Conservation (phyloP, 2,113 vertebrate genomes). For the Aythya baeri region DNA sequence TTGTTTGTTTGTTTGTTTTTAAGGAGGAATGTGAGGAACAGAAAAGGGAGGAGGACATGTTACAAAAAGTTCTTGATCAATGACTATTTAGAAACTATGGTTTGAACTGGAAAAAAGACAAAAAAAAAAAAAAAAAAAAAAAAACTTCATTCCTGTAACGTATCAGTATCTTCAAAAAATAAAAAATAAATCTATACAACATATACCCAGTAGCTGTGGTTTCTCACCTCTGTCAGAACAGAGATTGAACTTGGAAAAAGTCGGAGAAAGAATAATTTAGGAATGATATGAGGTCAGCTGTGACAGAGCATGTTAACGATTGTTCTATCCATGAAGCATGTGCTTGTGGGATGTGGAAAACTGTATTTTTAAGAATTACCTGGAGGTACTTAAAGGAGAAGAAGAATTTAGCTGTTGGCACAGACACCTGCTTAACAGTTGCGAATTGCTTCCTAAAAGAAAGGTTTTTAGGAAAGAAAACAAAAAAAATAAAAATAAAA, state of each 20-base stretch:
- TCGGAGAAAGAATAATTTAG: slow-evolving; percentile 15
- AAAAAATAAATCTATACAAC: not conserved
- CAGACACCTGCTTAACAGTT: not conserved
- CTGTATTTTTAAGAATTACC: not conserved
- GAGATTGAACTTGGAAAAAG: slow-evolving; percentile 23
- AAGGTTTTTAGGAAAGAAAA: not conserved
- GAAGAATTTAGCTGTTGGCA: not conserved
- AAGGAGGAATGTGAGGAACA: not conserved
- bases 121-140: not conserved
- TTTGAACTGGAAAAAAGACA: not conserved
- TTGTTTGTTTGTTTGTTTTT: not conserved
- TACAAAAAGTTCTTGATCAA: not conserved
- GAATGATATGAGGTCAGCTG: not conserved
- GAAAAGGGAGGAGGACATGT: not conserved
- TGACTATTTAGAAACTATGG: not conserved
- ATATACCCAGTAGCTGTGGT: not conserved
- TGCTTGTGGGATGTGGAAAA: not conserved
- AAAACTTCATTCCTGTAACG: not conserved
- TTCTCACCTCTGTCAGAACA: not conserved
- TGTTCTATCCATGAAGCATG: not conserved
- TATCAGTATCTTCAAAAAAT: not conserved
- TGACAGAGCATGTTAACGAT: not conserved
- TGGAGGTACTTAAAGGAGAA: not conserved
- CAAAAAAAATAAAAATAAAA: not conserved
- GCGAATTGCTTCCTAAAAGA: not conserved